Evolutionary conservation across 2,797 vertebrate species (phyloP).

Genomic region (Mormyrus hasselquistii): DNA sequence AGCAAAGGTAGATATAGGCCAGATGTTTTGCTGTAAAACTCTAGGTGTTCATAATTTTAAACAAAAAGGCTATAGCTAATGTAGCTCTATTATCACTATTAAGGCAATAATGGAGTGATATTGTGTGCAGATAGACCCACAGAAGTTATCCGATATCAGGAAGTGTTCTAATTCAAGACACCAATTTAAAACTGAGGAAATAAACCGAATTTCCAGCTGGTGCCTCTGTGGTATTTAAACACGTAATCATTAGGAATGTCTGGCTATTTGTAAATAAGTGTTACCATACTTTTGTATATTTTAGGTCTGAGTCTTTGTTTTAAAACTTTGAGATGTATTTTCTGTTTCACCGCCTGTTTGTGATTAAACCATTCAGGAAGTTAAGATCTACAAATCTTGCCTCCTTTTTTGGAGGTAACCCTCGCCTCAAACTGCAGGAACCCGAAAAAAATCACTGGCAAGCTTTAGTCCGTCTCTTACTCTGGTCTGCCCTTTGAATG

Average conservation of each 20-base stretch:
- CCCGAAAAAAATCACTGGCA: background rate
- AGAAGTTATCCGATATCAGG: background rate
- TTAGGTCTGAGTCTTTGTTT: background rate
- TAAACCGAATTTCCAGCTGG: conserved; percentile 2
- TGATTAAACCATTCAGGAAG: background rate
- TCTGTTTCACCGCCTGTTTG: conserved; percentile 3
- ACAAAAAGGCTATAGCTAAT: background rate
- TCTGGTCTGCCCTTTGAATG: background rate
- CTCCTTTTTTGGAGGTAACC: background rate
- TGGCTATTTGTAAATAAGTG: conserved; percentile 5
- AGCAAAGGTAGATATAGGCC: background rate
- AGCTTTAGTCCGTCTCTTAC: background rate
- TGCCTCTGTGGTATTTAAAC: conserved; percentile 5
- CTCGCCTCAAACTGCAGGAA: background rate
- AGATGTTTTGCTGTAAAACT: background rate
- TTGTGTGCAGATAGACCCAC: background rate
- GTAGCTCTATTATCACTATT: background rate
- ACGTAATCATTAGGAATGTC: background rate
- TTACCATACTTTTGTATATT: conserved; percentile 10
- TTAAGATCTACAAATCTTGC: background rate
- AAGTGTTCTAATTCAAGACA: background rate
- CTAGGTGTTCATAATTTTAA: background rate
- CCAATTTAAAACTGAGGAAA: background rate
- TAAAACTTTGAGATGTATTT: background rate
- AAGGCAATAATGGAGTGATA: background rate